phyloP scores from a whole-genome alignment of 2,797 vertebrate genomes.

The Ctenochaetus hawaiiensis region DNA sequence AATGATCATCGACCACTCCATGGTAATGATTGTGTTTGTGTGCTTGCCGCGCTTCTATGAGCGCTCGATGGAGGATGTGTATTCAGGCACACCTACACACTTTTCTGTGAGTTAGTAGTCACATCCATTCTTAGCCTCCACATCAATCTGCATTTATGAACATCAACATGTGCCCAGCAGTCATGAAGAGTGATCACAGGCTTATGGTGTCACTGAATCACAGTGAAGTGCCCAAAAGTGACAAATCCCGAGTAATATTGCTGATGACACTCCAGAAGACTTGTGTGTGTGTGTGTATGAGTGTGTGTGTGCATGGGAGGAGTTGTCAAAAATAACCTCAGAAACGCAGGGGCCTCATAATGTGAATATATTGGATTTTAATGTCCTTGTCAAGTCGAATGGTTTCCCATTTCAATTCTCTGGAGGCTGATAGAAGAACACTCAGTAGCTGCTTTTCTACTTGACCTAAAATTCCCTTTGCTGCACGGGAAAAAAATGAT shows the following conservation, averaged over 20 bases:
- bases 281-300: conserved; percentile 2
- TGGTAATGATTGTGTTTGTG: conserved; percentile 34
- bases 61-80: neutral
- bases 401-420: conserved; percentile 70
- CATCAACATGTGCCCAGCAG: conserved; percentile 49
- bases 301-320: conserved; percentile 1
- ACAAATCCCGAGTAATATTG: conserved; percentile 67
- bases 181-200: conserved; percentile 54
- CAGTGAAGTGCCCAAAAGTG: conserved; percentile 53
- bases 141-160: conserved; percentile 60
- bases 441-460: conserved; percentile 50
- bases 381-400: conserved; percentile 77
- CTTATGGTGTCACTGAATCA: conserved; percentile 48
- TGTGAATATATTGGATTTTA: conserved; percentile 79
- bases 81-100: neutral
- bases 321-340: conserved; percentile 61
- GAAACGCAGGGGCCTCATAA: conserved; percentile 57
- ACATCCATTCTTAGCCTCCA: conserved; percentile 36
- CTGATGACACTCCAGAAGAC: conserved; percentile 55
- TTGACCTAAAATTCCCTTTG: conserved; percentile 63
- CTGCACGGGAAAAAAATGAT: conserved; percentile 18
- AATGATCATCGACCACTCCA: conserved; percentile 35
- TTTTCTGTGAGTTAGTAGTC: conserved; percentile 10
- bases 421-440: conserved; percentile 39
- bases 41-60: conserved; percentile 5